A percentile compares a stretch with the other conserved stretches of the same genome.
These are phyloP conservation scores for Lamprologus ornatipinnis DNA, from an alignment of 2,113 vertebrate species.

Conservation along the genomic window DNA sequence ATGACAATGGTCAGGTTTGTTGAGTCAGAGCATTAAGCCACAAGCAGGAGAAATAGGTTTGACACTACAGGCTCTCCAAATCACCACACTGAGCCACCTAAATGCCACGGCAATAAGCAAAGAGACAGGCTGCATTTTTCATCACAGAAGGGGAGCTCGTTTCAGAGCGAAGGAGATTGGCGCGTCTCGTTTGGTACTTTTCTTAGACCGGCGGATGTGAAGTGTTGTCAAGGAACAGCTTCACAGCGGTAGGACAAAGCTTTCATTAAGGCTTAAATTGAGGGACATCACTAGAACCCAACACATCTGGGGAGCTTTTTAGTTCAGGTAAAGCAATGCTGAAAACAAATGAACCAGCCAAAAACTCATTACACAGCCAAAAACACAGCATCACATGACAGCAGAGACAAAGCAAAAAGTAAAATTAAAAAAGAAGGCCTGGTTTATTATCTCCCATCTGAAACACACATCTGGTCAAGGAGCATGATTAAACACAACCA, in stretches of 20 bases:
- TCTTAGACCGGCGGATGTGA: slow-evolving; percentile 38
- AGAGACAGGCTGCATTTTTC: slow-evolving; percentile 63
- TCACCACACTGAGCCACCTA: slow-evolving; percentile 61
- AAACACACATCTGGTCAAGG: background rate
- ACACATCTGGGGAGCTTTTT: slow-evolving; percentile 49
- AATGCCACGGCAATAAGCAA: slow-evolving; percentile 67
- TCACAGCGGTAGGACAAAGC: slow-evolving; percentile 53
- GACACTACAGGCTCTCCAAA: slow-evolving; percentile 61
- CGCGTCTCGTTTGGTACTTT: slow-evolving; percentile 54
- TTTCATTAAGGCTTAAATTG: slow-evolving; percentile 66
- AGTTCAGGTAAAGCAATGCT: slow-evolving; percentile 37
- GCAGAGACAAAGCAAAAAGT: background rate
- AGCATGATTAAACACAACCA: background rate
- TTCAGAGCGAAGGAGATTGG: slow-evolving; percentile 27
- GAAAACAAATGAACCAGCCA: slow-evolving; percentile 44
- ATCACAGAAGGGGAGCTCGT: slow-evolving; percentile 65
- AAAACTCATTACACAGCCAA: slow-evolving; percentile 46
- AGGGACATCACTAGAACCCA: slow-evolving; percentile 46
- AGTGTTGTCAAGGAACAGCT: slow-evolving; percentile 59
- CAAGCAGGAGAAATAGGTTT: slow-evolving; percentile 63
- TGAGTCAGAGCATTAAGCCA: slow-evolving; percentile 63
- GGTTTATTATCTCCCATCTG: slow-evolving; percentile 5
- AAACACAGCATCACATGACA: background rate
- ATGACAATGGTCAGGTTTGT: slow-evolving; percentile 73
- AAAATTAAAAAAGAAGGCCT: background rate